Evolutionary conservation across 2,113 vertebrate species (phyloP).

Genomic region (Ciconia boyciana): DNA sequence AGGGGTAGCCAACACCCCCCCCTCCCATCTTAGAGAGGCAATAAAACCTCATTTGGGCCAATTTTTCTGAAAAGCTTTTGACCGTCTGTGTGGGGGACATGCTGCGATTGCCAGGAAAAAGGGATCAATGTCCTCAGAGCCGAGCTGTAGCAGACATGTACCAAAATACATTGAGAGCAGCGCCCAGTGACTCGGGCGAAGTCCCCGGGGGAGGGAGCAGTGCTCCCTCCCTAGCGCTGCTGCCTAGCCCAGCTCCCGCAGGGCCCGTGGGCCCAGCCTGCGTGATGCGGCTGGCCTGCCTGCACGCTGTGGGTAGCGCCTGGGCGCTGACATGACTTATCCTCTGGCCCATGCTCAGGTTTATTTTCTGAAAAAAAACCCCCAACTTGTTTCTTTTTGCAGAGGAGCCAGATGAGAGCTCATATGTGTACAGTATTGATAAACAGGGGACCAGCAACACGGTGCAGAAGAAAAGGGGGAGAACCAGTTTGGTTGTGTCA

Average conservation of each 20-base stretch:
- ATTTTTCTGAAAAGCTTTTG: not conserved
- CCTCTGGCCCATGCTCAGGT: not conserved
- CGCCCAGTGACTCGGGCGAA: fast-evolving
- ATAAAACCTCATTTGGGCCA: not conserved
- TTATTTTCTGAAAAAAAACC: not conserved
- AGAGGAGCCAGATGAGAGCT: not conserved
- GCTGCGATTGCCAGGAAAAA: not conserved
- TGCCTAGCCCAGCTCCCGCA: fast-evolving
- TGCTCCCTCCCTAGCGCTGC: not conserved
- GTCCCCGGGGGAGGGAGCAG: not conserved
- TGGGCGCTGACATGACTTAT: not conserved
- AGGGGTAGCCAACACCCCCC: not conserved
- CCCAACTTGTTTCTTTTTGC: not conserved
- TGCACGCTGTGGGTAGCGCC: fast-evolving
- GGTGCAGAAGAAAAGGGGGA: not conserved
- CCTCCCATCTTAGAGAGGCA: not conserved
- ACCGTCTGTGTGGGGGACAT: fast-evolving
- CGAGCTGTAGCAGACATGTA: not conserved
- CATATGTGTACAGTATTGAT: fast-evolving
- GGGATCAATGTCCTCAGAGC: not conserved
- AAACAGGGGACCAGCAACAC: not conserved
- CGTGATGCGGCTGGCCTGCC: fast-evolving
- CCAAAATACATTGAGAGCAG: not conserved
- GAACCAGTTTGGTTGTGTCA: not conserved
- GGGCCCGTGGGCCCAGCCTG: not conserved